These are phyloP conservation scores for Lydus trimaculatus DNA, from an alignment of 2,888 invertebrate species.

Conservation along the genomic window DNA sequence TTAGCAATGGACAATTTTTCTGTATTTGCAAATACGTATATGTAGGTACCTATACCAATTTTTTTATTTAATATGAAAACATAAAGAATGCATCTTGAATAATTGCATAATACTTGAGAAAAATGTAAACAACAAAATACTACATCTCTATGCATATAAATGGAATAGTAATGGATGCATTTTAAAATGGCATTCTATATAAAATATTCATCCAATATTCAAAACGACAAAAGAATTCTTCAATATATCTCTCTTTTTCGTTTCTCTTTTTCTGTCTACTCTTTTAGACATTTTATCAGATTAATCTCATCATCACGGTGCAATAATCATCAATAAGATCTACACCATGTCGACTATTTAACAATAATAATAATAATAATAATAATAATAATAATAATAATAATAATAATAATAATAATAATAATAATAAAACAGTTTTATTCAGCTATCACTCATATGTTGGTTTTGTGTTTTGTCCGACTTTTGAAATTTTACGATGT, in stretches of 20 bases:
- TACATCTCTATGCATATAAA: not conserved
- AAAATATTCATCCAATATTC: not conserved
- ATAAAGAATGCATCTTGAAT: no score
- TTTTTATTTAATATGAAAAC: no score
- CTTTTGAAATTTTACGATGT: not conserved
- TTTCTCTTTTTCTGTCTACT: not conserved
- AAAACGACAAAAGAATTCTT: not conserved
- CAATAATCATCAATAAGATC: constrained; percentile 30
- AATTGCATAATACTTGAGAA: no score
- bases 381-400: not conserved
- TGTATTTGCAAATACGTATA: no score
- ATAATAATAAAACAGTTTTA: constrained; percentile 16
- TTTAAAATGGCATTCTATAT: not conserved
- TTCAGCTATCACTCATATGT: constrained; percentile 28
- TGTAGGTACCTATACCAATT: no score
- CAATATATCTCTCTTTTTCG: not conserved
- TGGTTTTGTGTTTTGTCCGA: not conserved
- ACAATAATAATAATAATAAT: not conserved
- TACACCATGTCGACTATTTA: constrained; percentile 2
- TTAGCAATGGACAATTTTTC: no score
- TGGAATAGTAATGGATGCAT: no score
- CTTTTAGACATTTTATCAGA: constrained; percentile 18
- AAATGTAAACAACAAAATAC: no score
- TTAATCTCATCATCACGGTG: constrained; percentile 31
- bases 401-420: not conserved